Conservation (phyloP, 2,797 vertebrate species). For the Phalanger gymnotis region DNA sequence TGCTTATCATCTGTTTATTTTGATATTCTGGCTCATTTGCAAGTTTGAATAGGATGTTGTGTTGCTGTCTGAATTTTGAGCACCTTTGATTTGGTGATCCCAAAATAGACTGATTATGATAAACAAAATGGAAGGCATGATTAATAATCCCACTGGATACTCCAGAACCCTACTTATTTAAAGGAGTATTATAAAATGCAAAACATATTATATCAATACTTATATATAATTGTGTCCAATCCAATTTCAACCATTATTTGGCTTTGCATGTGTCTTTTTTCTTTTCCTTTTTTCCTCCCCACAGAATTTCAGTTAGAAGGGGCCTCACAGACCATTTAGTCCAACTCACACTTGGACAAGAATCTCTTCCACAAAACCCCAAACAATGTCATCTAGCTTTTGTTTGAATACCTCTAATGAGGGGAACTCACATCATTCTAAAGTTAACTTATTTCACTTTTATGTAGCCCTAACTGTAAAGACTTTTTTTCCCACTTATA, state of each 20-base stretch:
- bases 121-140: conserved; percentile 10
- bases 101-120: conserved; percentile 37
- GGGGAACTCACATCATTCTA: not conserved
- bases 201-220: not conserved
- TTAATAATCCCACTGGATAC: conserved; percentile 17
- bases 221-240: not conserved
- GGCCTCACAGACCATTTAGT: not conserved
- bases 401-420: not conserved
- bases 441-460: not conserved
- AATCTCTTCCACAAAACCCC: not conserved
- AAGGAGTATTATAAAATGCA: not conserved
- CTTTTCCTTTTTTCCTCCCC: not conserved
- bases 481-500: not conserved
- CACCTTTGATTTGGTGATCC: conserved; percentile 59
- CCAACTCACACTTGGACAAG: not conserved
- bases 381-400: not conserved
- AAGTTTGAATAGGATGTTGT: conserved; percentile 40
- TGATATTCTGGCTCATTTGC: conserved; percentile 59
- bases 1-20: not conserved
- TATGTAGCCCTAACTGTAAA: not conserved
- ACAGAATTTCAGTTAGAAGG: conserved; percentile 14
- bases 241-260: not conserved
- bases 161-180: conserved; percentile 8
- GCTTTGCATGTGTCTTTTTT: not conserved
- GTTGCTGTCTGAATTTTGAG: conserved; percentile 63